Conservation (phyloP, 2,888 invertebrate genomes). For the Drosophila setosimentum region DNA sequence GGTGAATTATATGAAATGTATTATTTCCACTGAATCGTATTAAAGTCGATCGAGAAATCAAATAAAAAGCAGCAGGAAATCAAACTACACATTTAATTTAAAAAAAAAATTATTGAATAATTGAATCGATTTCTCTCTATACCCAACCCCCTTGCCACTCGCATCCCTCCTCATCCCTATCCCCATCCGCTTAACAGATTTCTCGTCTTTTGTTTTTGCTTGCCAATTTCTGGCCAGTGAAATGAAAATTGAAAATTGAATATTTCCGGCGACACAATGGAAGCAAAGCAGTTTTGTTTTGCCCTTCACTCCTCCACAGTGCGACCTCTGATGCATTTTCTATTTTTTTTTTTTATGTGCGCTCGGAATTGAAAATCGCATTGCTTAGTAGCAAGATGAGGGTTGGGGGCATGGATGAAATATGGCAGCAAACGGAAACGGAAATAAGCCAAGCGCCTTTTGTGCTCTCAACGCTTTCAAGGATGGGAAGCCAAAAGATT, state of each 20-base stretch:
- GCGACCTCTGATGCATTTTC: conserved; percentile 26
- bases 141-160: not conserved
- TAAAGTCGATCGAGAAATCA: not conserved
- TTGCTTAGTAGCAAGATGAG: conserved; percentile 30
- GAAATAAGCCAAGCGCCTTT: conserved; percentile 76
- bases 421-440: conserved; percentile 68
- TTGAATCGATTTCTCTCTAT: conserved; percentile 67
- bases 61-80: conserved; percentile 7
- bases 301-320: not conserved
- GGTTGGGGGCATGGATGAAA: conserved; percentile 18
- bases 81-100: conserved; percentile 13
- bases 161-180: accelerated
- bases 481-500: conserved; percentile 28
- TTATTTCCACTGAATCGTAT: not conserved
- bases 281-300: conserved; percentile 22
- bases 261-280: conserved; percentile 81
- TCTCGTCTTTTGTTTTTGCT: conserved; percentile 66
- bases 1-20: not conserved
- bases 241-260: conserved; percentile 80
- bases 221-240: conserved; percentile 74
- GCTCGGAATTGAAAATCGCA: conserved; percentile 53
- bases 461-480: conserved; percentile 33
- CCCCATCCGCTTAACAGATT: conserved; percentile 52
- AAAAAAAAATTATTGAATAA: conserved; percentile 53
- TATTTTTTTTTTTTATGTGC: not conserved